phyloP scores from a whole-genome alignment of 2,113 vertebrate species.

The Hoplias malabaricus region DNA sequence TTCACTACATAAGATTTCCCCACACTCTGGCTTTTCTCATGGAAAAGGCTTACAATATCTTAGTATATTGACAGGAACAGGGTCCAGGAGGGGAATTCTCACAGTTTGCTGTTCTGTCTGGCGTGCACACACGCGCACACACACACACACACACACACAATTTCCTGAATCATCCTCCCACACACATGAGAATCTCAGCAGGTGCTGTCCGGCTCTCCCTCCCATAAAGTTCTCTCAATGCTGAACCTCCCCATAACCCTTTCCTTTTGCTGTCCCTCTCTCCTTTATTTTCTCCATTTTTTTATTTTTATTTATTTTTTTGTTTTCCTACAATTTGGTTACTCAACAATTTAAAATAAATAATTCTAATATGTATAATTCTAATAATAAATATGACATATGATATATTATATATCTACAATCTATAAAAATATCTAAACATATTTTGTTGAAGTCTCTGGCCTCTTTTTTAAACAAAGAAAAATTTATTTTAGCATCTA shows the following conservation, averaged over 20 bases:
- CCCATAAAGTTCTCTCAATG: slow-evolving; percentile 11
- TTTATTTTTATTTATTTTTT: no score
- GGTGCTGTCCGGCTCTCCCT: slow-evolving; percentile 41
- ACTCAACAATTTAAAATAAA: no score
- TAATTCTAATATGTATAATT: no score
- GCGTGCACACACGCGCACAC: slow-evolving; percentile 4
- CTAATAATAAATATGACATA: no score
- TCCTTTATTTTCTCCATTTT: not conserved
- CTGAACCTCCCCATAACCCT: not conserved
- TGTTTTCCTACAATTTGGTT: no score
- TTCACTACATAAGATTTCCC: not conserved
- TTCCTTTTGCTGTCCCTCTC: not conserved
- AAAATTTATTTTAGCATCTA: not conserved
- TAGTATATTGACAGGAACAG: slow-evolving; percentile 43
- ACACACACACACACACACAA: slow-evolving; percentile 26
- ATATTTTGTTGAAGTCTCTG: not conserved
- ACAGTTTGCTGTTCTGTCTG: slow-evolving; percentile 51
- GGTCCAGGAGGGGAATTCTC: slow-evolving; percentile 48
- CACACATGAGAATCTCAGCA: slow-evolving; percentile 49
- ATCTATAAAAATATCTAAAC: not conserved
- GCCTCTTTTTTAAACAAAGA: not conserved
- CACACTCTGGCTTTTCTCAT: not conserved
- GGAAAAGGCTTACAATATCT: not conserved
- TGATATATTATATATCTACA: no score
- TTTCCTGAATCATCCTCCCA: slow-evolving; percentile 51